A percentile compares a stretch with the other conserved stretches of the same genome.
Conservation (phyloP, 2,888 invertebrate genomes). For the Drosophila nr. medialis region DNA sequence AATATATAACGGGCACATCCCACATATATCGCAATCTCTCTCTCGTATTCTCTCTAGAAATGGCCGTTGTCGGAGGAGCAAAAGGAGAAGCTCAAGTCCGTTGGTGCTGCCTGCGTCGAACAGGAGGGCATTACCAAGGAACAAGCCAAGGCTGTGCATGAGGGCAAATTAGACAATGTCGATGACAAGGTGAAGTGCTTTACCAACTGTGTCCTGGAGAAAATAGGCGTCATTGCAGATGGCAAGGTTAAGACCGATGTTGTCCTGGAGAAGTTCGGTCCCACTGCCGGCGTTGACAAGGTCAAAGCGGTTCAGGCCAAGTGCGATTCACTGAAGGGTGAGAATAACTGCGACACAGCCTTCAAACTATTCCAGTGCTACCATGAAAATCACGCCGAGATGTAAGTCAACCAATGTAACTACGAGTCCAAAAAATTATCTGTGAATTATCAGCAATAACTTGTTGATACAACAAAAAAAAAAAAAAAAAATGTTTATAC, state of each 20-base stretch:
- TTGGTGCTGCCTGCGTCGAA: conserved; percentile 63
- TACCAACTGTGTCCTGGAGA: conserved; percentile 81
- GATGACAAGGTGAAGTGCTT: conserved; percentile 78
- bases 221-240: conserved; percentile 68
- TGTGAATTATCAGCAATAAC: conserved; percentile 42
- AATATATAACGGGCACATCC: not conserved
- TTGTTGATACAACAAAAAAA: not conserved
- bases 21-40: not conserved
- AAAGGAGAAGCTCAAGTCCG: conserved; percentile 60
- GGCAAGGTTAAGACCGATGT: conserved; percentile 68
- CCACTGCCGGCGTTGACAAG: conserved; percentile 60
- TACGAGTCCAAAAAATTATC: conserved; percentile 16
- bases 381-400: conserved; percentile 46
- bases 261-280: conserved; percentile 57
- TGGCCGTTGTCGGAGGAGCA: conserved; percentile 71
- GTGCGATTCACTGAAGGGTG: conserved; percentile 64
- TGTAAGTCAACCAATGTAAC: conserved; percentile 31
- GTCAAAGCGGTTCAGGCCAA: conserved; percentile 60
- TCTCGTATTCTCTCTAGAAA: not conserved
- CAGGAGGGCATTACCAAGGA: conserved; percentile 68
- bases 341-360: conserved; percentile 76
- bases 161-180: conserved; percentile 62
- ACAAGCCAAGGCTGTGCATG: conserved; percentile 63
- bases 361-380: conserved; percentile 73
- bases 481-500: not conserved